phyloP scores from a whole-genome alignment of 1,140 invertebrate species.

The Holotrichia oblita region DNA sequence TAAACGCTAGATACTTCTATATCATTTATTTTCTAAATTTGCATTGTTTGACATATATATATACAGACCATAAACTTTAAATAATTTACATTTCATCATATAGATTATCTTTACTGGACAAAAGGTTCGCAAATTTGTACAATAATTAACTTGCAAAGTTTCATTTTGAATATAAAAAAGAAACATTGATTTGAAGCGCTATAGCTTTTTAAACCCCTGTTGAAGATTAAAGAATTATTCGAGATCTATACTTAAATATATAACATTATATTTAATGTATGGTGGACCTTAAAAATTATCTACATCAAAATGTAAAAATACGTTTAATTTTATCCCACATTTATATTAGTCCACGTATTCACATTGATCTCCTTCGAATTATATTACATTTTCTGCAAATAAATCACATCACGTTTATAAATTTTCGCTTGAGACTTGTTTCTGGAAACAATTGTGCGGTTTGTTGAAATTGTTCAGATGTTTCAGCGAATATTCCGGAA shows the following conservation, averaged over 20 bases:
- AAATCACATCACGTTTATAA: constrained; percentile 16
- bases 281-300: not conserved
- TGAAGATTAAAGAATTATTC: not conserved
- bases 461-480: constrained; percentile 14
- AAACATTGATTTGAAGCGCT: constrained; percentile 10
- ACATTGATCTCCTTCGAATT: no score
- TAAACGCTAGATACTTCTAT: no score
- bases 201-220: constrained; percentile 22
- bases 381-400: not conserved
- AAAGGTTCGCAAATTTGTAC: no score
- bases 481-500: constrained; percentile 32
- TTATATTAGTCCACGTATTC: not conserved
- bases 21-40: no score
- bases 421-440: constrained; percentile 15
- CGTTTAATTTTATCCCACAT: not conserved
- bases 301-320: not conserved
- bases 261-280: not conserved
- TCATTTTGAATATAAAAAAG: constrained; percentile 2
- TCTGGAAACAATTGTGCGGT: not conserved
- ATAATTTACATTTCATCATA: no score
- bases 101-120: no score
- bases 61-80: no score
- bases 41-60: no score
- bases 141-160: not conserved
- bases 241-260: not conserved